Evolutionary conservation across 2,888 invertebrate genomes (phyloP), one percentile per base, ranked within the genome.

Genomic region (Campoletis raptor): DNA sequence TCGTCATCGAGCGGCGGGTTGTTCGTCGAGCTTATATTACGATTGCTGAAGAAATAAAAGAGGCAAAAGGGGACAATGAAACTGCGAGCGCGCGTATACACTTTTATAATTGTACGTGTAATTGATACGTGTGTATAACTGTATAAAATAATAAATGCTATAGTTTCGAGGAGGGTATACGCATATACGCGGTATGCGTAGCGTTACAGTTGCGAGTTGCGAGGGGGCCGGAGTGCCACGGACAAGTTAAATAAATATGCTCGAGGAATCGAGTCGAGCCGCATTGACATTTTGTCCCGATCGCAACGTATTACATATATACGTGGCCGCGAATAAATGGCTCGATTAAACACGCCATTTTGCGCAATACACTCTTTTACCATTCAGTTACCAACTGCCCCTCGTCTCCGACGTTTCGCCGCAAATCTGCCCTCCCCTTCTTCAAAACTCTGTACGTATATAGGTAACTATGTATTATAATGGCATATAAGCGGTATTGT

Each of bases 301-400:
- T 78, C 61, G 76, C 66, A 48, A 82, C 30, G 57, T 30, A 30
- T n/a, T 66, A 24, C 64, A 79, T 52, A 61, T 69, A 81, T 87
- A 88, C 85, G 86, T 84, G 87, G 81, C 86, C 85, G 88, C 90
- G 92, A 92, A 92, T 92, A 92, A 92, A 92, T 91, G 90, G 92
- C 89, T 90, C 92, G 92, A 92, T 92, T 92, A 92, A 92, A 90
- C 87, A 89, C 90, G 91, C 92, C 91, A 92, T 91, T 92, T 92
- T 91, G 89, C 90, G 91, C 91, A 92, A 92, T 91, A 90, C 88
- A 92, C 92, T 92, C 90, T 91, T 81, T 91, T 85, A 89, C 86
- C 83, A 87, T 80, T 87, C 86, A 78, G 45, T 81, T 85, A 85
- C 80, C 86, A 83, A 86, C 86, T 87, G 77, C 70, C 80, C 74